Base-by-base conservation (phyloP, 30 jellyfish, hydroid and myxozoan species). In the Hydractinia echinata region DNA sequence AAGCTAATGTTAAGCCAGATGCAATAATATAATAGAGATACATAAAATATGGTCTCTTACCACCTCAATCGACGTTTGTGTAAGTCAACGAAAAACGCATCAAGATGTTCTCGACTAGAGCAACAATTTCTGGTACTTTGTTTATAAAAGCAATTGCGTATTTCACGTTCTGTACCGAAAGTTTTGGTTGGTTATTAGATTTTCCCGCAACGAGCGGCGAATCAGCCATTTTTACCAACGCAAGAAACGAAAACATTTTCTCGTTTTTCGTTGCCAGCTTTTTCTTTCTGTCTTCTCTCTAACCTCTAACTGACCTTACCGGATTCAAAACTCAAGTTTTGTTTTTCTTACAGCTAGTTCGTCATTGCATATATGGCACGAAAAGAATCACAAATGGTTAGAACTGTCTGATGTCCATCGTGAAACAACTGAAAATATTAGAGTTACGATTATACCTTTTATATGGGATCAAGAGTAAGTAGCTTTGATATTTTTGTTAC, bases 391-490 rank as follows among this genome's bases (percentile, higher is more conserved):
- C 83, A 81, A 74, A 61, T 93, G 96, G 96, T 84, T 93, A 68
- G 99, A 93, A 58, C 83, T 93, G 20, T 85, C 99, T 4, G 96
- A 93, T 76, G 99, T 93, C 9, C 95, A 87, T 82, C 79, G 96
- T n/a, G 99, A 93, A 76, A 93, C 99, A 5, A 93, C 99, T 4
- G 99, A 93, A 13, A 77, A 81, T 71, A 93, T 93, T 61, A 90
- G 99, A 16, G 94, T 93, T 21, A 93, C 99, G 8, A 96, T 87
- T 30, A 88, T 85, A 16, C 99, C 99, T 18, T 93, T 93, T 93
- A 88, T 74, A 93, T 93, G 99, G 99, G 99, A 1, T 88, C 99
- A 73, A 80, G 99, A 95, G 99, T 93, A 73, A 14, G 96, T 48
- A 19, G 5, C 51, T 6, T 30, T 10, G 18, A 60, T 15, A 13